Evolutionary conservation across 2,888 invertebrate genomes (phyloP).

Genomic region (Seira ritae): DNA sequence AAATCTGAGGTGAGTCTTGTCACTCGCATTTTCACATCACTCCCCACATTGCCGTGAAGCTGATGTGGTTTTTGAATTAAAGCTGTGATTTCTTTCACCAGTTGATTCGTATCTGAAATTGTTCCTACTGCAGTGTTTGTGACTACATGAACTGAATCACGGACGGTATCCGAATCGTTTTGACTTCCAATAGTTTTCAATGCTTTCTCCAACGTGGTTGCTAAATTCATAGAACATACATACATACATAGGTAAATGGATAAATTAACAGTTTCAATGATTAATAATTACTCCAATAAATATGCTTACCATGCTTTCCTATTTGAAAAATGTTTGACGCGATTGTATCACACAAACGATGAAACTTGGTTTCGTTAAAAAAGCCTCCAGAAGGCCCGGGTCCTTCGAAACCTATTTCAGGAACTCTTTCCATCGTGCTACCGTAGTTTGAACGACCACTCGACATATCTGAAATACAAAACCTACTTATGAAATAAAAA

Average conservation of each 20-base stretch:
- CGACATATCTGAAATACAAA: constrained; percentile 37
- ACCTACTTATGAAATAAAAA: no score
- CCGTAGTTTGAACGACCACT: constrained; percentile 64
- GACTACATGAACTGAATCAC: constrained; percentile 81
- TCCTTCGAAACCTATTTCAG: constrained; percentile 59
- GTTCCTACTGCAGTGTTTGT: constrained; percentile 86
- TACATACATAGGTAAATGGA: no score
- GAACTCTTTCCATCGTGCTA: constrained; percentile 65
- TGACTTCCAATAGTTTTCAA: constrained; percentile 85
- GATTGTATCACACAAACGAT: constrained; percentile 87
- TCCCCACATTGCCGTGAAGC: constrained; percentile 78
- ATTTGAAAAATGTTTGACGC: constrained; percentile 88
- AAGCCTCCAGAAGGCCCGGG: constrained; percentile 56
- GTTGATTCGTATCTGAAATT: constrained; percentile 84
- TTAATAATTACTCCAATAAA: neutral
- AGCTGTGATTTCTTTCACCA: constrained; percentile 83
- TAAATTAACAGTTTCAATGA: no score
- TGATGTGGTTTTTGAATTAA: constrained; percentile 85
- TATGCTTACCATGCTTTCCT: constrained; percentile 82
- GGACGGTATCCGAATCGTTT: constrained; percentile 83
- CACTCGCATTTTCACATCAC: constrained; percentile 83
- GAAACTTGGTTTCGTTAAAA: constrained; percentile 77
- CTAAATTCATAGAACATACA: constrained; percentile 49
- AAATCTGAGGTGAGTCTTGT: constrained; percentile 90
- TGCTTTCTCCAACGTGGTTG: constrained; percentile 81